A percentile compares a stretch with the other conserved stretches of the same genome.
Conservation (phyloP, 2,113 vertebrate species). For the Brevimyrus niger region DNA sequence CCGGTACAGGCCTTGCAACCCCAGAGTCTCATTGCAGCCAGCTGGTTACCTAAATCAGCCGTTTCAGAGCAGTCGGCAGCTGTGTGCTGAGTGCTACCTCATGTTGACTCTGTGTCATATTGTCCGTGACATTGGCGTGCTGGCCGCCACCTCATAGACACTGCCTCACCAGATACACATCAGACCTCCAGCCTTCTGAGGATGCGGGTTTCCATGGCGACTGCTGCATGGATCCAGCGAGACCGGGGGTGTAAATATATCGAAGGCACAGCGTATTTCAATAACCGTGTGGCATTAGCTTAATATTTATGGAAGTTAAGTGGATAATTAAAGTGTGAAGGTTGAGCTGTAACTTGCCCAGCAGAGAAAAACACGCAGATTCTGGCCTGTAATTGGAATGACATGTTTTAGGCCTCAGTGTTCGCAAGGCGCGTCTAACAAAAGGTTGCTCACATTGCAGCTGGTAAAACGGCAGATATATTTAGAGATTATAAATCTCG, state of each 20-base stretch:
- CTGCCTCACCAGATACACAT: not conserved
- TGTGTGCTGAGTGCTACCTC: not conserved
- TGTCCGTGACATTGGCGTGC: not conserved
- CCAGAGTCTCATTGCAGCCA: not conserved
- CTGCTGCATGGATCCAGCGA: conserved; percentile 37
- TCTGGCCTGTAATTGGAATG: not conserved
- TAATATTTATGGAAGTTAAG: not conserved
- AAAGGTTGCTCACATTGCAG: not conserved
- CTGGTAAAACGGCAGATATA: not conserved
- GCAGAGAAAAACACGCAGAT: not conserved
- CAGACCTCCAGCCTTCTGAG: conserved; percentile 13
- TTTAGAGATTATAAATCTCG: conserved; percentile 5
- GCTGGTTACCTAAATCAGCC: not conserved
- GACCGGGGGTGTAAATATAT: conserved; percentile 19
- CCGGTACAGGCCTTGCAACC: not conserved
- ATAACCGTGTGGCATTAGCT: conserved; percentile 26
- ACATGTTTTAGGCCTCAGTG: not conserved
- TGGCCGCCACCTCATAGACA: not conserved
- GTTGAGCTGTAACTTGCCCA: not conserved
- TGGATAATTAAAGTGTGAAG: not conserved
- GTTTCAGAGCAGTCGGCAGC: not conserved
- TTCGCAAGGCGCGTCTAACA: not conserved
- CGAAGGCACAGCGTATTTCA: conserved; percentile 25
- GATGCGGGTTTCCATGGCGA: conserved; percentile 51
- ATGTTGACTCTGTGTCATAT: not conserved